These are phyloP conservation scores for Dendrolimus houi DNA, from an alignment of 2,888 invertebrate species.

Conservation along the genomic window DNA sequence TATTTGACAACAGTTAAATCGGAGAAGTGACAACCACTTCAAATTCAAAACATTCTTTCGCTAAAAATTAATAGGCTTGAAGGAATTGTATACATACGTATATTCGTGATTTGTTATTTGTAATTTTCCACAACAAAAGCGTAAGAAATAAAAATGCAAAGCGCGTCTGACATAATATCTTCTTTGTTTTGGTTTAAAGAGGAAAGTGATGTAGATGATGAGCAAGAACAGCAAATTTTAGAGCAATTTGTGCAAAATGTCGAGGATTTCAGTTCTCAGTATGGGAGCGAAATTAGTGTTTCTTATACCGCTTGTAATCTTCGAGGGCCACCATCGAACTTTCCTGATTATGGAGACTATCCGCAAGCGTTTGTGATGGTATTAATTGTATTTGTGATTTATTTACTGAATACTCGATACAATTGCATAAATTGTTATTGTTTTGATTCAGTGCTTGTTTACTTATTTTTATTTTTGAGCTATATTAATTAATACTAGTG, in stretches of 20 bases:
- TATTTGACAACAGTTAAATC: too few relatives aligned
- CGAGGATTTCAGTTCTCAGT: constrained; percentile 91
- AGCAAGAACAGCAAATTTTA: constrained; percentile 61
- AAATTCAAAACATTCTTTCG: too few relatives aligned
- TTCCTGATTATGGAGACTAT: constrained; percentile 93
- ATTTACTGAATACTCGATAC: neutral
- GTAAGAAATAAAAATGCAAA: constrained; percentile 44
- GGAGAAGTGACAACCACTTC: too few relatives aligned
- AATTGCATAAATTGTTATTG: neutral
- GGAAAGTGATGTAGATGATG: constrained; percentile 37
- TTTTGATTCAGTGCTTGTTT: neutral
- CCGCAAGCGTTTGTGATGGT: constrained; percentile 94
- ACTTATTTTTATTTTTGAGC: neutral
- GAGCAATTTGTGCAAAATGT: constrained; percentile 89
- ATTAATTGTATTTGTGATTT: constrained; percentile 11
- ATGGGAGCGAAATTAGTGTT: constrained; percentile 91
- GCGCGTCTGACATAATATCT: constrained; percentile 59
- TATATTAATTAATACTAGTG: too few relatives aligned
- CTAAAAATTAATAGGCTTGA: too few relatives aligned
- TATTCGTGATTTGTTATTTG: constrained; percentile 6
- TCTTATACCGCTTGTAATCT: constrained; percentile 93
- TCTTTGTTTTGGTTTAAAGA: constrained; percentile 60
- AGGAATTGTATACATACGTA: neutral
- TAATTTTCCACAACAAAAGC: constrained; percentile 5
- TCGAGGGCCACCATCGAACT: constrained; percentile 88